Conservation (phyloP, 2,113 vertebrate genomes). For the Proterorhinus semilunaris region DNA sequence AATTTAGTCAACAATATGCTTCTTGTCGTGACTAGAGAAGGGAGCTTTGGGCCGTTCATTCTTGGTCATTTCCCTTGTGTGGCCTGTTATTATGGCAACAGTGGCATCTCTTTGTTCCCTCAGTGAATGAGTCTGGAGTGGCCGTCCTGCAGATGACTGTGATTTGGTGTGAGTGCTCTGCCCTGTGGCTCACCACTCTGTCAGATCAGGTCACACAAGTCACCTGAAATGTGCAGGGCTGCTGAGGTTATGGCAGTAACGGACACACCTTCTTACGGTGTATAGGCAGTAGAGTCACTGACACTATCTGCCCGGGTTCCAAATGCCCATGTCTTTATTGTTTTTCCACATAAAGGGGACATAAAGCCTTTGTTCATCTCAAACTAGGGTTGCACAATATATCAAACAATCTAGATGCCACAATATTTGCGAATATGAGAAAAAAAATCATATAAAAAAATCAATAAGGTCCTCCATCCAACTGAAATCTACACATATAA, state of each 20-base stretch:
- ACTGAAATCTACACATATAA: too few relatives aligned
- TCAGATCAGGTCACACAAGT: constrained; percentile 19
- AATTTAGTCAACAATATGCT: background rate
- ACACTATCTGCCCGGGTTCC: constrained; percentile 1
- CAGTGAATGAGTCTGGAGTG: constrained; percentile 4
- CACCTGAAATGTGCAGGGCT: constrained; percentile 23
- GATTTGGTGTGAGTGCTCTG: constrained; percentile 8
- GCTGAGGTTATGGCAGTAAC: constrained; percentile 25
- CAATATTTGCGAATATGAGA: too few relatives aligned
- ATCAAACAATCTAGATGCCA: too few relatives aligned
- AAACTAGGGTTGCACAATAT: too few relatives aligned
- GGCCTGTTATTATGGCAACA: background rate
- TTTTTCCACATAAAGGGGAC: background rate
- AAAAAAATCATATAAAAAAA: too few relatives aligned
- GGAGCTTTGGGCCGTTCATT: background rate
- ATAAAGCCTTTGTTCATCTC: background rate
- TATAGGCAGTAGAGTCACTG: constrained; percentile 26
- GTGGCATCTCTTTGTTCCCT: background rate
- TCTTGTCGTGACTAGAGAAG: background rate
- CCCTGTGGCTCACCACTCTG: constrained; percentile 36
- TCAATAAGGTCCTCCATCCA: too few relatives aligned
- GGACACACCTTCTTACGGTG: constrained; percentile 5
- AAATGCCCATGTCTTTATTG: background rate
- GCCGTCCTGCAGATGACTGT: constrained; percentile 11
- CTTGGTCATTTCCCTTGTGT: background rate